Percentiles rank a stretch among this genome's conserved stretches.
phyloP scores from a whole-genome alignment of 2,797 vertebrate species.

The Cuculus canorus region DNA sequence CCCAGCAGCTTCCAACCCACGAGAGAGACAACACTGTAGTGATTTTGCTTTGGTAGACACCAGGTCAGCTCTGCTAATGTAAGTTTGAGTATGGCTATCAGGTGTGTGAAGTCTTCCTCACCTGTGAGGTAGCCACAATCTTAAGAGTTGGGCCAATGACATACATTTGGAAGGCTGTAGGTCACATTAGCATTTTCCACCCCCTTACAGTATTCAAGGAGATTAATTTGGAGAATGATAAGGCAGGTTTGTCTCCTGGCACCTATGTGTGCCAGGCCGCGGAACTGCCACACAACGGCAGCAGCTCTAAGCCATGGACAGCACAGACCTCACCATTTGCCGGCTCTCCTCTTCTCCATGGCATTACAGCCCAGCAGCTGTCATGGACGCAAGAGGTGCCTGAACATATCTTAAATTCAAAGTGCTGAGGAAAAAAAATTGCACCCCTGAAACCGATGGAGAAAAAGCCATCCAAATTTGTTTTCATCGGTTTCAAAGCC shows the following conservation, averaged over 20 bases:
- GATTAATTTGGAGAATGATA: not conserved
- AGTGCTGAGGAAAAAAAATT: not conserved
- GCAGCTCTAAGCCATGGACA: not conserved
- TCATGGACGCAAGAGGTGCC: not conserved
- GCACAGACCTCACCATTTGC: not conserved
- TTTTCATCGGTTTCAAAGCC: not conserved
- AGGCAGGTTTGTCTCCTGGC: too few relatives aligned
- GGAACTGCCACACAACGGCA: not conserved
- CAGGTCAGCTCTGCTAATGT: not conserved
- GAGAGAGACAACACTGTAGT: rapidly evolving
- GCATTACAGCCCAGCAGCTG: not conserved
- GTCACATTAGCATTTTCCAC: not conserved
- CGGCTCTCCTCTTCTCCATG: not conserved
- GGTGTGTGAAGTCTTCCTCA: not conserved
- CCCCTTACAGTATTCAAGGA: not conserved
- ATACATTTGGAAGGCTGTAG: not conserved
- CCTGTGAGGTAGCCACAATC: rapidly evolving
- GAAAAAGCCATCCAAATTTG: not conserved
- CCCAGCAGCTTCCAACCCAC: rapidly evolving
- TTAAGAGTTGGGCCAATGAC: not conserved
- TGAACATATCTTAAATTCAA: not conserved
- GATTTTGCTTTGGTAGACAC: not conserved
- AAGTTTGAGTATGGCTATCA: rapidly evolving
- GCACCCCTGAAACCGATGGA: not conserved
- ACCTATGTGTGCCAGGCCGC: rapidly evolving